These are phyloP conservation scores for Brachyhypopomus occidentalis DNA, from an alignment of 2,113 vertebrate genomes.

Conservation along the genomic window DNA sequence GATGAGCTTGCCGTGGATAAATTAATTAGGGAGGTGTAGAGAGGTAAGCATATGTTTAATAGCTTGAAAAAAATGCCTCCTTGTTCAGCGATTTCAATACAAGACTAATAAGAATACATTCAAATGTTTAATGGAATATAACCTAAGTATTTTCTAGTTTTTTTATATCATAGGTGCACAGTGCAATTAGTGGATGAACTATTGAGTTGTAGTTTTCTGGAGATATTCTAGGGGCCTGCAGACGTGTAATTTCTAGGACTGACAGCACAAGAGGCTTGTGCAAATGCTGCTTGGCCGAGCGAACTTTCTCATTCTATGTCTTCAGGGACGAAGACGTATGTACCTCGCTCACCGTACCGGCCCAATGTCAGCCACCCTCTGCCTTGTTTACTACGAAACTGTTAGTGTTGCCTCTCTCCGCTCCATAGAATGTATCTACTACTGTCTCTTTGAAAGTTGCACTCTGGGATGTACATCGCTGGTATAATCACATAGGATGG, in stretches of 20 bases:
- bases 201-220: background rate
- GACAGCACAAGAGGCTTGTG: conserved; percentile 36
- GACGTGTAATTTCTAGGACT: conserved; percentile 20
- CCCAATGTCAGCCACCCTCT: conserved; percentile 68
- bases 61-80: background rate
- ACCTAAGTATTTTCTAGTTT: background rate
- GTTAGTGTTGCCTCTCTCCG: conserved; percentile 13
- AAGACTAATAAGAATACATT: background rate
- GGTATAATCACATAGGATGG: conserved; percentile 80
- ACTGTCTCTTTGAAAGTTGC: conserved; percentile 58
- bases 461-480: conserved; percentile 68
- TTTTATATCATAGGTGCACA: background rate
- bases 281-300: conserved; percentile 40
- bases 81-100: background rate
- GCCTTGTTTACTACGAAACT: conserved; percentile 67
- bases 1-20: conserved; percentile 44
- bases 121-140: background rate
- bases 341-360: conserved; percentile 59
- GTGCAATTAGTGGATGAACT: background rate
- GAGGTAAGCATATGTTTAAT: conserved; percentile 46
- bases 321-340: conserved; percentile 45
- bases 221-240: background rate
- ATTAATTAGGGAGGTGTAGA: conserved; percentile 49
- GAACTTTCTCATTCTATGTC: conserved; percentile 41
- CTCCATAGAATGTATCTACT: conserved; percentile 27